These are phyloP conservation scores for Salvelinus sp. DNA, from an alignment of 2,113 vertebrate species.

Conservation along the genomic window DNA sequence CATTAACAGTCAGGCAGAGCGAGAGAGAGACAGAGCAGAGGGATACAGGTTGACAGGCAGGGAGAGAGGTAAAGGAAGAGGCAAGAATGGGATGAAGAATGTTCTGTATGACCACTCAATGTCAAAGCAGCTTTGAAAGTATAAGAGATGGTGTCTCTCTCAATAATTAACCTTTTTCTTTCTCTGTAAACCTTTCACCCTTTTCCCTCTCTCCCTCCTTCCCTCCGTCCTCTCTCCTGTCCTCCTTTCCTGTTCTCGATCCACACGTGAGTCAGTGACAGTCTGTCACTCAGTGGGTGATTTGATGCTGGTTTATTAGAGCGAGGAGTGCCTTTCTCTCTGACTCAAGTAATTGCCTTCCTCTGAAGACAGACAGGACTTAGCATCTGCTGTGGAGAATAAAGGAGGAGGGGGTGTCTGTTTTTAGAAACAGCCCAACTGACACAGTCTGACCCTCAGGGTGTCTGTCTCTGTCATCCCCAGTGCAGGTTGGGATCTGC, in stretches of 20 bases:
- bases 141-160: conserved; percentile 25
- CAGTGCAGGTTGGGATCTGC: conserved; percentile 62
- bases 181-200: too few relatives aligned
- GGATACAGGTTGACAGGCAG: neutral
- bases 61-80: conserved; percentile 1
- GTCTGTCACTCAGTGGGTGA: conserved; percentile 59
- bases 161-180: conserved; percentile 5
- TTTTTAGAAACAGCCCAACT: conserved; percentile 70
- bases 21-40: neutral
- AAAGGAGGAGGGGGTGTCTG: conserved; percentile 42
- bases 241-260: conserved; percentile 24
- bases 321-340: conserved; percentile 53
- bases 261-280: conserved; percentile 51
- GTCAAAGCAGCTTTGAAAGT: neutral
- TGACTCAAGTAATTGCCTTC: conserved; percentile 70
- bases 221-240: too few relatives aligned
- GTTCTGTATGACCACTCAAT: too few relatives aligned
- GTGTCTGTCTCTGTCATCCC: conserved; percentile 47
- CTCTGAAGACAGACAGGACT: conserved; percentile 57
- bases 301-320: conserved; percentile 62
- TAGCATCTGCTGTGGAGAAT: conserved; percentile 62
- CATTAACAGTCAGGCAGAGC: neutral
- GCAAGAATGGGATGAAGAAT: neutral
- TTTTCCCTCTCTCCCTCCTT: neutral
- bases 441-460: conserved; percentile 47